Evolutionary conservation across 2,797 vertebrate species (phyloP).

Genomic region (Kryptolebias ocellatus): DNA sequence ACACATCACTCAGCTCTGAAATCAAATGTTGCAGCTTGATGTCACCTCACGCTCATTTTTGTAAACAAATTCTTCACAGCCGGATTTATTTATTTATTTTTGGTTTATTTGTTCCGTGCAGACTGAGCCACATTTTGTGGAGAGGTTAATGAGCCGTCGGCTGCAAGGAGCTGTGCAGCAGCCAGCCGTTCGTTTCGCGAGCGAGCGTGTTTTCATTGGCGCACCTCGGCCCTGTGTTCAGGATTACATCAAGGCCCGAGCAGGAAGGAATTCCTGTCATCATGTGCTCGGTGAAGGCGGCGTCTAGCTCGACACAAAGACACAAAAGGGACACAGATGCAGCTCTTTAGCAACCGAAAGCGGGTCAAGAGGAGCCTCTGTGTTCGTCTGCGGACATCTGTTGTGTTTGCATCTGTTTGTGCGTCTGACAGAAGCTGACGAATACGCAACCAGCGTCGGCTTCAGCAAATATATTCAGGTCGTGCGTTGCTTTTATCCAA

Average conservation of each 20-base stretch:
- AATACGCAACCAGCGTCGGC: not conserved
- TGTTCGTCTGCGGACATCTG: conserved; percentile 28
- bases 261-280: conserved; percentile 79
- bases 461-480: not conserved
- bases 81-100: too few species aligned
- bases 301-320: conserved; percentile 57
- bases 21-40: not conserved
- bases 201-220: conserved; percentile 61
- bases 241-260: conserved; percentile 80
- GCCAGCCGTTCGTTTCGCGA: conserved; percentile 52
- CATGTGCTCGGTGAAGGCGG: conserved; percentile 73
- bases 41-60: not conserved
- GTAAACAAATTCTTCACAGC: not conserved
- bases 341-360: conserved; percentile 61
- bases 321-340: conserved; percentile 63
- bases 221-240: conserved; percentile 76
- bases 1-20: too few species aligned
- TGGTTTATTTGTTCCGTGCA: not conserved
- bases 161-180: conserved; percentile 31
- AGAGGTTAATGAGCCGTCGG: conserved; percentile 17
- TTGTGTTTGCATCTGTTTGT: conserved; percentile 5
- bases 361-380: conserved; percentile 54
- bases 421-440: not conserved
- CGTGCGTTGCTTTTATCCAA: conserved; percentile 14
- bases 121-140: conserved; percentile 1